These are phyloP conservation scores for Otus scops DNA, from an alignment of 2,797 vertebrate genomes.

Conservation along the genomic window DNA sequence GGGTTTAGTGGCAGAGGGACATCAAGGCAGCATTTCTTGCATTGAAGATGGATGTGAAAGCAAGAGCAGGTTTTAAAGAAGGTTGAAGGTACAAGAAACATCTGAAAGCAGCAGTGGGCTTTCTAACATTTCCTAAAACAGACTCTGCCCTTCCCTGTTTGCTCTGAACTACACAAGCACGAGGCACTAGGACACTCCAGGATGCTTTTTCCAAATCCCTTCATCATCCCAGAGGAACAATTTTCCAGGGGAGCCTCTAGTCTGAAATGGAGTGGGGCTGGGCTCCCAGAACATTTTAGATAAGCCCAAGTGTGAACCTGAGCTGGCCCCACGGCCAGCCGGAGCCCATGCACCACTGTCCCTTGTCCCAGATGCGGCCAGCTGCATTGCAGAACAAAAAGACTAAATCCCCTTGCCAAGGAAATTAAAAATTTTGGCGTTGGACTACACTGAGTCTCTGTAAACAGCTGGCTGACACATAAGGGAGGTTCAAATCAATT, in stretches of 20 bases:
- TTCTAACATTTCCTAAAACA: neutral
- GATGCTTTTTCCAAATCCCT: neutral
- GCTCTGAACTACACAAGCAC: neutral
- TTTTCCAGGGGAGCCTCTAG: neutral
- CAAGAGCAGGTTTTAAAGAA: neutral
- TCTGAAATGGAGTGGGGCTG: fast-evolving
- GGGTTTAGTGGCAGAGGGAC: neutral
- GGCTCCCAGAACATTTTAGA: neutral
- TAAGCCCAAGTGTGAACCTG: neutral
- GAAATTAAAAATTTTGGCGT: fast-evolving
- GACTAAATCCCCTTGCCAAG: neutral
- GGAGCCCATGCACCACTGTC: fast-evolving
- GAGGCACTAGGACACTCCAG: neutral
- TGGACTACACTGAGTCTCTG: neutral
- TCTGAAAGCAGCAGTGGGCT: neutral
- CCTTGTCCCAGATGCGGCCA: neutral
- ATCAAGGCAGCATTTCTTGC: neutral
- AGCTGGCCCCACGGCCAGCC: fast-evolving
- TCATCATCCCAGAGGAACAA: neutral
- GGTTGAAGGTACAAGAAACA: neutral
- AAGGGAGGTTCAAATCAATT: neutral
- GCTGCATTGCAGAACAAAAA: neutral
- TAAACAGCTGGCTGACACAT: fast-evolving
- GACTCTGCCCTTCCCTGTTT: neutral
- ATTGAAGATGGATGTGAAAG: neutral